These are phyloP conservation scores for Halcyon leucocephala DNA, from an alignment of 2,797 vertebrate genomes.

Conservation along the genomic window DNA sequence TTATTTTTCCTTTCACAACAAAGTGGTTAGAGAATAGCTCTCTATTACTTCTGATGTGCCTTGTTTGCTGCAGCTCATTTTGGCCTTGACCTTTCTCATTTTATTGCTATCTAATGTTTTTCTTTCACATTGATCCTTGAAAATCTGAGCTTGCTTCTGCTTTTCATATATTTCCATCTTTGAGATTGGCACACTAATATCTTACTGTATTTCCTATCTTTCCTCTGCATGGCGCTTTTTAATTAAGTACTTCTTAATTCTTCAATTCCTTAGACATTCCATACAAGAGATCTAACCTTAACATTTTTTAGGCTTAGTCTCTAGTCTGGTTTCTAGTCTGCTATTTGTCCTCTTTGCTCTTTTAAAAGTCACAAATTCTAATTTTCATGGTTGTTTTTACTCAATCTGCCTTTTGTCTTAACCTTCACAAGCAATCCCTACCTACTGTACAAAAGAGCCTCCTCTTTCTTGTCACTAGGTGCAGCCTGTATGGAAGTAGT, in stretches of 20 bases:
- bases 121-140: neutral
- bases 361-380: neutral
- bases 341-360: neutral
- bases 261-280: neutral
- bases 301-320: neutral
- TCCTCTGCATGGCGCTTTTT: neutral
- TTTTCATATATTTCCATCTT: neutral
- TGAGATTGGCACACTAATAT: neutral
- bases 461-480: neutral
- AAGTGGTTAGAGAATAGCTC: neutral
- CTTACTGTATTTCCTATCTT: neutral
- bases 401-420: neutral
- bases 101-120: neutral
- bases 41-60: neutral
- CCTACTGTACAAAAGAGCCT: neutral
- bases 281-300: neutral
- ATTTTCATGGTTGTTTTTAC: neutral
- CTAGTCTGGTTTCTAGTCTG: neutral
- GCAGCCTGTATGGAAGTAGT: neutral
- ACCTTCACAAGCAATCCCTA: neutral
- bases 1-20: neutral
- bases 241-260: neutral
- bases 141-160: neutral
- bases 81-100: neutral
- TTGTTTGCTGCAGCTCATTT: neutral